These are phyloP conservation scores for Microctonus aethiopoides DNA, from an alignment of 2,888 invertebrate genomes.

Conservation along the genomic window DNA sequence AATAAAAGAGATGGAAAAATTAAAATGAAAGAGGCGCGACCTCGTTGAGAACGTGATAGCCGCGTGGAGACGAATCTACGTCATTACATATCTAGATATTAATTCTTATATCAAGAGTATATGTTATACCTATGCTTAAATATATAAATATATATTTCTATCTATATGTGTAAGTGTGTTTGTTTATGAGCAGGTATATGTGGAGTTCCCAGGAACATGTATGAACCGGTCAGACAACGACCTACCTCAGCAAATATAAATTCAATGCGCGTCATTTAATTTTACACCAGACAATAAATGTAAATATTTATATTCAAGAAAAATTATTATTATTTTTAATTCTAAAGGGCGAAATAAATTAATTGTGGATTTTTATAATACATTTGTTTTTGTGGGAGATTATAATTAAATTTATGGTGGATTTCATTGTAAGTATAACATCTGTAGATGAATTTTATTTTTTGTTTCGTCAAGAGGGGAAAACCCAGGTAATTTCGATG, in stretches of 20 bases:
- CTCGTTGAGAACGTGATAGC: background rate
- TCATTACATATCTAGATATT: background rate
- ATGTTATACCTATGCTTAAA: no score
- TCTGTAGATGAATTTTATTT: no score
- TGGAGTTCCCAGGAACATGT: background rate
- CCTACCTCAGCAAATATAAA: slow-evolving; percentile 30
- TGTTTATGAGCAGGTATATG: no score
- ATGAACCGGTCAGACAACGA: slow-evolving; percentile 36
- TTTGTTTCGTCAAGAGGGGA: background rate
- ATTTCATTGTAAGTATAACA: no score
- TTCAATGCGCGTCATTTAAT: background rate
- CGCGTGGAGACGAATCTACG: slow-evolving; percentile 2
- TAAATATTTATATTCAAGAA: no score
- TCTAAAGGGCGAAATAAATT: no score
- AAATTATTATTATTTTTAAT: no score
- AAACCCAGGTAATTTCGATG: slow-evolving; percentile 6
- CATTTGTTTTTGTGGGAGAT: no score
- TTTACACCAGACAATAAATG: background rate
- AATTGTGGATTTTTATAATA: no score
- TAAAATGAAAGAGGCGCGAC: background rate
- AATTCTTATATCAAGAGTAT: background rate
- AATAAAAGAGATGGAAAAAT: background rate
- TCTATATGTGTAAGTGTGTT: no score
- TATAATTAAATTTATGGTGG: no score
- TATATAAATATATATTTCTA: background rate